Conservation (phyloP, 2,113 vertebrate genomes). For the Vulpes vulpes region DNA sequence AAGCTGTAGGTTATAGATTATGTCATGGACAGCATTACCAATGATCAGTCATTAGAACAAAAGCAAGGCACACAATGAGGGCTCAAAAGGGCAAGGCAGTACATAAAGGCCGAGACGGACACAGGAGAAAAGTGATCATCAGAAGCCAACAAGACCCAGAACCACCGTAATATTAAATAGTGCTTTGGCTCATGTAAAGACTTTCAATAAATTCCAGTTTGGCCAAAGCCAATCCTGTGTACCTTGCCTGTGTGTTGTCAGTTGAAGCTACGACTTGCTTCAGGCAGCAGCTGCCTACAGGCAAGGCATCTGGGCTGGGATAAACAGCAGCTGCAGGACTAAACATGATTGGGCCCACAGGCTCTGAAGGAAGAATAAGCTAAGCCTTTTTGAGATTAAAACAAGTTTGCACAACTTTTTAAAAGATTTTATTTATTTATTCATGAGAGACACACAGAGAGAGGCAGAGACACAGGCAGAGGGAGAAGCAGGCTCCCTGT, state of each 20-base stretch:
- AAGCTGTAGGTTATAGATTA: neutral
- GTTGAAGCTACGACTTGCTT: neutral
- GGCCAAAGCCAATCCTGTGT: fast-evolving
- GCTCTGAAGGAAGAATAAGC: neutral
- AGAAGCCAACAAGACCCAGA: neutral
- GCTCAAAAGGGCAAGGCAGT: neutral
- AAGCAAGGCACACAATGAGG: neutral
- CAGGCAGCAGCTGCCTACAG: neutral
- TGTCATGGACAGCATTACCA: neutral
- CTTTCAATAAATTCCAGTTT: neutral
- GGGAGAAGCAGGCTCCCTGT: too few relatives aligned
- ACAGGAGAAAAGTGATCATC: neutral
- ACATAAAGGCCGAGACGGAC: neutral
- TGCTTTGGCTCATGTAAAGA: neutral
- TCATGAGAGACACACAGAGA: neutral
- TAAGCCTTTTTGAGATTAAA: neutral
- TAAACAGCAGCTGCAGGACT: neutral
- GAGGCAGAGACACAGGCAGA: too few relatives aligned
- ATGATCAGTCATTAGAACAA: neutral
- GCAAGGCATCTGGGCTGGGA: neutral
- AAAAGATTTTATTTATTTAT: too few relatives aligned
- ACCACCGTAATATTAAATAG: neutral
- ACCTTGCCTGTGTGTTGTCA: neutral
- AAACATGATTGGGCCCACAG: neutral
- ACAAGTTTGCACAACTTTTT: neutral